Percentiles rank a stretch among this genome's conserved stretches.
Evolutionary conservation across 2,797 vertebrate genomes (phyloP).

Genomic region (Xyrichtys novacula): DNA sequence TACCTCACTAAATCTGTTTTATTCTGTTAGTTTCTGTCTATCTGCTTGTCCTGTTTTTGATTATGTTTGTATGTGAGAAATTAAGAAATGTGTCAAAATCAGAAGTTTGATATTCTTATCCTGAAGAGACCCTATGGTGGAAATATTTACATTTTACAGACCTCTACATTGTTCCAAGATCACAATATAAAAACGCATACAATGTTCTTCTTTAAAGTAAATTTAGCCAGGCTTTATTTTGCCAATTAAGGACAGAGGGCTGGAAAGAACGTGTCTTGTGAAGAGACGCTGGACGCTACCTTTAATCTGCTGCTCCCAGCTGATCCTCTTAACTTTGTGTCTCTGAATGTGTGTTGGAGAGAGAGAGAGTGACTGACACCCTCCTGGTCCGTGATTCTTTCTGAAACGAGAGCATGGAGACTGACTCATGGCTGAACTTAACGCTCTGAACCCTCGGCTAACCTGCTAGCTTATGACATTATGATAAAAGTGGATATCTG

Average conservation of each 20-base stretch:
- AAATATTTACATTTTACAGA: neutral
- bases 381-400: conserved; percentile 49
- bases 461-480: neutral
- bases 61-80: too few relatives aligned
- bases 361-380: conserved; percentile 62
- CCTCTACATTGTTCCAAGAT: neutral
- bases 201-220: conserved; percentile 43
- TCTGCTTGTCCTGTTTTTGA: too few relatives aligned
- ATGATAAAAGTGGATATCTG: conserved; percentile 1
- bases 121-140: too few relatives aligned
- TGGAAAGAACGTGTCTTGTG: conserved; percentile 57
- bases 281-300: conserved; percentile 73
- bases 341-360: conserved; percentile 38
- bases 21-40: too few relatives aligned
- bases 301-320: conserved; percentile 85
- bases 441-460: conserved; percentile 22
- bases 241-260: conserved; percentile 65
- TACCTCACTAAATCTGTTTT: too few relatives aligned
- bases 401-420: conserved; percentile 32
- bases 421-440: conserved; percentile 53
- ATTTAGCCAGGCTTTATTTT: conserved; percentile 74
- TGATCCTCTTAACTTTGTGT: conserved; percentile 92
- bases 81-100: too few relatives aligned
- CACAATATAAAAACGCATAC: conserved; percentile 8
- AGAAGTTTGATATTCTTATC: too few relatives aligned